Percentiles rank a stretch among this genome's conserved stretches.
These are phyloP conservation scores for Sorex fumeus DNA, from an alignment of 2,113 vertebrate genomes.

Conservation along the genomic window DNA sequence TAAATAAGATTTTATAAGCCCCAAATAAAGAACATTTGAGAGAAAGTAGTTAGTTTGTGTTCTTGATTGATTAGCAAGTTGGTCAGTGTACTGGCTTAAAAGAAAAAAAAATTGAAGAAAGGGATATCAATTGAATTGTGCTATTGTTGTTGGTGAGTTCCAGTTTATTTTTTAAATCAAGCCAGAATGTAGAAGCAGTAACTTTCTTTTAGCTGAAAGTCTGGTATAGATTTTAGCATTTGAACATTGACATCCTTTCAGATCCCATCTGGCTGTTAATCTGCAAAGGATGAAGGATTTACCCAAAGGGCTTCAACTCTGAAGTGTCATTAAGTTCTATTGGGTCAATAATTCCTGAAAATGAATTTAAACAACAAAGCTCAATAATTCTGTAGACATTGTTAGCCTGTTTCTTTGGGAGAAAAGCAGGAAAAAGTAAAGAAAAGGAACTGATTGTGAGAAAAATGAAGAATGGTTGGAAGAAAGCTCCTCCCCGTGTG, in stretches of 20 bases:
- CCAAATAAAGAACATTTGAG: constrained; percentile 69
- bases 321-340: constrained; percentile 68
- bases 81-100: constrained; percentile 60
- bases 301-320: constrained; percentile 67
- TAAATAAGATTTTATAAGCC: constrained; percentile 79
- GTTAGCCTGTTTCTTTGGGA: constrained; percentile 50
- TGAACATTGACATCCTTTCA: constrained; percentile 49
- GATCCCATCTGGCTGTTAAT: constrained; percentile 62
- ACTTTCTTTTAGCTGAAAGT: constrained; percentile 50
- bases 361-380: constrained; percentile 76
- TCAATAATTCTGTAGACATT: constrained; percentile 49
- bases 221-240: constrained; percentile 68
- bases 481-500: not conserved
- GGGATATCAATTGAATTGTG: not conserved
- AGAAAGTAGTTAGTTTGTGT: constrained; percentile 40
- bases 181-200: not conserved
- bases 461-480: not conserved
- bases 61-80: constrained; percentile 6
- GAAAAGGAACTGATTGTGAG: not conserved
- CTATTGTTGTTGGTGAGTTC: constrained; percentile 19
- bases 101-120: constrained; percentile 24
- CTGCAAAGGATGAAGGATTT: constrained; percentile 66
- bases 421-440: not conserved
- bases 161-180: not conserved
- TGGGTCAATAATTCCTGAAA: constrained; percentile 76